Evolutionary conservation across 1,140 invertebrate genomes (phyloP).

Genomic region (Nasonia giraulti): DNA sequence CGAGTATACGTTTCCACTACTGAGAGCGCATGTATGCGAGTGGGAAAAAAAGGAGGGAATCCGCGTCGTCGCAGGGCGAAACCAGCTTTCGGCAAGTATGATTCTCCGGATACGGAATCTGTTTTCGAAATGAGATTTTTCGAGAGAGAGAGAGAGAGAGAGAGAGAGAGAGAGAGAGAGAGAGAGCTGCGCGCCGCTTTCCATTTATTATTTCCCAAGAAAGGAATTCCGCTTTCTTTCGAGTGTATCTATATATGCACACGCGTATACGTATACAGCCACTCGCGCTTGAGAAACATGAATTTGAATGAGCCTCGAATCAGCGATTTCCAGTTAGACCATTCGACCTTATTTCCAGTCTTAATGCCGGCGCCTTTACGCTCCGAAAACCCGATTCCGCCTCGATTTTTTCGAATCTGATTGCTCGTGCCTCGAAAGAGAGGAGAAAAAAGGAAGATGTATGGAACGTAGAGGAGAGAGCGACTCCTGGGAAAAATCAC

Average conservation of each 20-base stretch:
- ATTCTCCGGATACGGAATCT: not conserved
- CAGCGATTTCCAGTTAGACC: not conserved
- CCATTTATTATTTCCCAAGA: conserved; percentile 6
- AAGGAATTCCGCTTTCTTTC: not conserved
- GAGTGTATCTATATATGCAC: not conserved
- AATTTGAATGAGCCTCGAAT: not conserved
- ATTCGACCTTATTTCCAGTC: not conserved
- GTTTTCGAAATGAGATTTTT: conserved; percentile 41
- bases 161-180: too few relatives aligned
- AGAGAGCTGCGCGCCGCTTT: not conserved
- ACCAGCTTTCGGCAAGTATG: conserved; percentile 27
- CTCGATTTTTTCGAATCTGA: not conserved
- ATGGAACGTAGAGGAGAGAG: not conserved
- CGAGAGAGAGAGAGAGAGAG: too few relatives aligned
- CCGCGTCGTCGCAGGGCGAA: not conserved
- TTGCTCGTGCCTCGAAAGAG: not conserved
- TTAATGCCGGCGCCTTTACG: not conserved
- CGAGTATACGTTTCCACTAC: not conserved
- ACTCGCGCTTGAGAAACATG: not conserved
- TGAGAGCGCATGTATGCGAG: not conserved
- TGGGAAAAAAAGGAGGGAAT: not conserved
- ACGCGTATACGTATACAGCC: not conserved
- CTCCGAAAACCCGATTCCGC: not conserved
- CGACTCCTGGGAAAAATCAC: conserved; percentile 57
- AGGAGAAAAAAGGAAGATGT: not conserved